phyloP scores from a whole-genome alignment of 2,888 invertebrate species.

The Formica aserva region DNA sequence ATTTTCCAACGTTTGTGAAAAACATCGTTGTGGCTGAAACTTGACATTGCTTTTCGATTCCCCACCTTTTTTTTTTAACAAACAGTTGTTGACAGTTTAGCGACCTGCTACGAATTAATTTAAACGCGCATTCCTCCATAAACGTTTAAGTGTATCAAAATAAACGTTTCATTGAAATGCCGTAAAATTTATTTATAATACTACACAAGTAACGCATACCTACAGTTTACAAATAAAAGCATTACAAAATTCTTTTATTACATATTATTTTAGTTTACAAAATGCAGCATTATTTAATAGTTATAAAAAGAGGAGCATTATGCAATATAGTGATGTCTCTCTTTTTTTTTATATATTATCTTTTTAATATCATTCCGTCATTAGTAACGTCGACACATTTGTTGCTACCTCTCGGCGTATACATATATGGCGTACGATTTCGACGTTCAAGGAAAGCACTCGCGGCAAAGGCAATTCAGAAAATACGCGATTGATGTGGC shows the following conservation, averaged over 20 bases:
- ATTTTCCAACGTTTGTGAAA: conserved; percentile 35
- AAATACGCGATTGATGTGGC: conserved; percentile 40
- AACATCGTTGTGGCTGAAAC: conserved; percentile 37
- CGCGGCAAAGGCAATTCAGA: conserved; percentile 15
- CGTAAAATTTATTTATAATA: background rate
- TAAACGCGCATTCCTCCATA: conserved; percentile 20
- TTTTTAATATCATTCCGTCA: background rate
- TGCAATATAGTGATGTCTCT: background rate
- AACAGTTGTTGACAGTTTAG: conserved; percentile 33
- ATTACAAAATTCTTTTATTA: too few species aligned
- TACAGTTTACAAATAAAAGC: background rate
- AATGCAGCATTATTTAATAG: background rate
- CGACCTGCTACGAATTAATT: conserved; percentile 35
- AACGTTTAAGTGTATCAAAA: conserved; percentile 28
- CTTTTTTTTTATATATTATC: background rate
- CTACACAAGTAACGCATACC: background rate
- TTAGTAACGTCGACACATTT: background rate
- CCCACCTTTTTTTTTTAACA: background rate
- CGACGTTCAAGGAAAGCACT: conserved; percentile 11
- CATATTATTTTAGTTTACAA: too few species aligned
- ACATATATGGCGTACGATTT: background rate
- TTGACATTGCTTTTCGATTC: conserved; percentile 40
- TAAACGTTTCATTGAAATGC: conserved; percentile 12
- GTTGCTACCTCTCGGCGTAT: background rate
- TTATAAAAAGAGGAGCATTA: background rate